phyloP scores from a whole-genome alignment of 2,888 invertebrate species.

The Pherbina coryleti region DNA sequence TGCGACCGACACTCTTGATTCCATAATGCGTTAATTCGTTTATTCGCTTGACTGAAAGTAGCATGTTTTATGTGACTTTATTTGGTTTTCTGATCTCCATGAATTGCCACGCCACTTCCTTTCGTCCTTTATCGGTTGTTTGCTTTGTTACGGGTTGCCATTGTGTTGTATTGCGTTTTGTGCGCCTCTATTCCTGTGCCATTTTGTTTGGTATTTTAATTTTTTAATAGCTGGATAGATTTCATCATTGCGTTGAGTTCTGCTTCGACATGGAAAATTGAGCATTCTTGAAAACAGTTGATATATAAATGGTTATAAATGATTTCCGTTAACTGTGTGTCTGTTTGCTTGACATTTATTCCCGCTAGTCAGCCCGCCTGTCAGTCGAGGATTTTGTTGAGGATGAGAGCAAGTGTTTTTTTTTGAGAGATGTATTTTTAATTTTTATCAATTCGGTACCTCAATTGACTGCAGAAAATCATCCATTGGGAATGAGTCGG shows the following conservation, averaged over 20 bases:
- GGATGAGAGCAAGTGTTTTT: constrained; percentile 4
- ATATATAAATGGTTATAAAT: constrained; percentile 66
- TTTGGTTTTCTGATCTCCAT: background rate
- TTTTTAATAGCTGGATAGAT: too few species aligned
- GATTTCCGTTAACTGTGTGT: background rate
- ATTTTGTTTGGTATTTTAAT: too few species aligned
- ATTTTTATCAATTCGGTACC: background rate
- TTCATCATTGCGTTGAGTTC: constrained; percentile 43
- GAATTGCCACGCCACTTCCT: background rate
- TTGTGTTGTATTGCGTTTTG: too few species aligned
- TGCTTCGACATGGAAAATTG: constrained; percentile 60
- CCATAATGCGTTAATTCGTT: constrained; percentile 59
- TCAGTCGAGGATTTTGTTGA: background rate
- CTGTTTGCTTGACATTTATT: background rate
- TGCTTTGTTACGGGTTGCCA: too few species aligned
- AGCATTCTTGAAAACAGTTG: constrained; percentile 60
- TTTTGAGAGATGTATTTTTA: background rate
- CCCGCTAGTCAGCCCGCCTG: background rate
- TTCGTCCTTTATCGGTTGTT: constrained; percentile 39
- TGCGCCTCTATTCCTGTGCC: too few species aligned
- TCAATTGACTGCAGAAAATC: background rate
- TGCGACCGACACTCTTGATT: constrained; percentile 52
- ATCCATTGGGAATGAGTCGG: background rate
- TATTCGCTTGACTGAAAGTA: constrained; percentile 42
- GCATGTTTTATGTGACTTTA: constrained; percentile 14